phyloP scores from a whole-genome alignment of 2,888 invertebrate genomes.

The Drosophila neotestacea region DNA sequence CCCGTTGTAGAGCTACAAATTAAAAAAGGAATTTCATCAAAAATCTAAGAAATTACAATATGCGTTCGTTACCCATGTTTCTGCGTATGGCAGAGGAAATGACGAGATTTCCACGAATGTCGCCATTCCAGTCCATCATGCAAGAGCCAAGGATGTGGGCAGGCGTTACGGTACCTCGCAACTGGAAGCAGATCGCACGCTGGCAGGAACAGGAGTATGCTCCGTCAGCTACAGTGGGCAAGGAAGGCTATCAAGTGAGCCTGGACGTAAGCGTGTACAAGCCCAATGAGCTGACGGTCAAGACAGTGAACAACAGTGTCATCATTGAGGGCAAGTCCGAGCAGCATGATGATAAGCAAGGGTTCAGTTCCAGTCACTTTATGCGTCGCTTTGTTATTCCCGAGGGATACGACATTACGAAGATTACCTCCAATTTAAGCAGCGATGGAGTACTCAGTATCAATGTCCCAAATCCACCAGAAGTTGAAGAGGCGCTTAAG shows the following conservation, averaged over 20 bases:
- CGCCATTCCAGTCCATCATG: conserved; percentile 58
- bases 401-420: conserved; percentile 90
- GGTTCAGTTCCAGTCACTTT: conserved; percentile 91
- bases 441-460: conserved; percentile 90
- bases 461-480: conserved; percentile 87
- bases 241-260: conserved; percentile 89
- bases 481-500: conserved; percentile 75
- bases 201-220: conserved; percentile 55
- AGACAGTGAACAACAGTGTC: conserved; percentile 89
- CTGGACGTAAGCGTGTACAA: conserved; percentile 92
- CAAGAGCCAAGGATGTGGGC: conserved; percentile 57
- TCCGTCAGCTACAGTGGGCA: conserved; percentile 84
- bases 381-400: conserved; percentile 91
- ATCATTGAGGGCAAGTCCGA: conserved; percentile 92
- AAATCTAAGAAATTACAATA: conserved; percentile 39
- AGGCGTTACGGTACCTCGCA: conserved; percentile 41
- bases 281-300: conserved; percentile 91
- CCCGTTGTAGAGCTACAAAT: background rate
- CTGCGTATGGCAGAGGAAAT: conserved; percentile 77
- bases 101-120: conserved; percentile 53
- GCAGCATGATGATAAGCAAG: conserved; percentile 90
- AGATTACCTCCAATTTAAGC: conserved; percentile 90
- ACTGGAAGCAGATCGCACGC: conserved; percentile 62
- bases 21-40: conserved; percentile 37
- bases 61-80: conserved; percentile 81